Percentiles rank a stretch among this genome's conserved stretches.
Evolutionary conservation across 2,113 vertebrate genomes (phyloP).

Genomic region (Paramormyrops kingsleyae): DNA sequence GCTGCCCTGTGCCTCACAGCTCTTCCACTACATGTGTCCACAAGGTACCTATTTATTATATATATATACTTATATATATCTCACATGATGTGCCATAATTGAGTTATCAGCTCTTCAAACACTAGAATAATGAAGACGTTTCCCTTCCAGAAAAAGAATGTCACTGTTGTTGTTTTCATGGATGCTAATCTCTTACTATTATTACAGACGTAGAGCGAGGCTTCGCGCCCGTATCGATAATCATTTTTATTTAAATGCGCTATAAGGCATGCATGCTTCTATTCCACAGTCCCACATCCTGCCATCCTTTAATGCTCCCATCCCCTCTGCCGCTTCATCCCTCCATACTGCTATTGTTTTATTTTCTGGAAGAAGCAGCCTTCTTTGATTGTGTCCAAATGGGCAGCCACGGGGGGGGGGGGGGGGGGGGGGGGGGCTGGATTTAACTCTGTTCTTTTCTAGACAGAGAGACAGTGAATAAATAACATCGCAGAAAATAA

Average conservation of each 20-base stretch:
- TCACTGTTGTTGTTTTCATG: not conserved
- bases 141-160: not conserved
- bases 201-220: not conserved
- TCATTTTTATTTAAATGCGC: conserved; percentile 5
- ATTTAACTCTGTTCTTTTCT: not conserved
- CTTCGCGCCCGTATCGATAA: not conserved
- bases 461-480: not conserved
- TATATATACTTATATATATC: not conserved
- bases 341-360: conserved; percentile 10
- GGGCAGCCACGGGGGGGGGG: not conserved
- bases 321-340: conserved; percentile 4
- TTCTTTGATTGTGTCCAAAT: conserved; percentile 15
- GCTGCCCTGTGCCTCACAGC: not conserved
- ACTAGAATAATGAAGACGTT: not conserved
- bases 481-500: not conserved
- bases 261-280: not conserved
- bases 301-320: conserved; percentile 6
- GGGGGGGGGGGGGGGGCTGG: too few relatives aligned
- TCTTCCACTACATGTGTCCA: not conserved
- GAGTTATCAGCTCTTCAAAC: not conserved
- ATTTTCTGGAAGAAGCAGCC: conserved; percentile 4
- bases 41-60: not conserved
- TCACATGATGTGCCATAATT: not conserved
- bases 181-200: not conserved
- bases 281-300: not conserved